Evolutionary conservation across 1,140 invertebrate genomes (phyloP), one percentile per base, ranked within the genome.

Genomic region (Lysiphlebus fabarum): DNA sequence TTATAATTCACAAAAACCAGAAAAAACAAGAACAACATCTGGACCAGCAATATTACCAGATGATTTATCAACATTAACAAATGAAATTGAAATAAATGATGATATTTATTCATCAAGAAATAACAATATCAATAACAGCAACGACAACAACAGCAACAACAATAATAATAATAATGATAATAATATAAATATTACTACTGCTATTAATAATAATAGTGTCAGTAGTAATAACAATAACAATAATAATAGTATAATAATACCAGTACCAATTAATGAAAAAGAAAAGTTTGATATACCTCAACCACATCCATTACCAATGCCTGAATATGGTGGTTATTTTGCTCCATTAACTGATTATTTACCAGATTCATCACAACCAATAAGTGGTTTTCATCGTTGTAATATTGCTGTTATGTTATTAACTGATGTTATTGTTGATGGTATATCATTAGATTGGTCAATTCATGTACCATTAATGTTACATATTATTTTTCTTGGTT

Each of bases 251-350:
- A 2, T 26, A 26, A 26, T 1, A 26, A 26, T 26, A 26, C 17
- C 17, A 26, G 4, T 26, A 26, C 17, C 2, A 26, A 26, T 26
- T 26, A 26, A 58, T 53, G 68, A 49, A 58, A 54, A 70, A 55
- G 70, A 83, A 61, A 86, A 84, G 73, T 83, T 86, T 58, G 88
- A 91, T 65, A 84, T 88, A 64, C 87, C 87, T 2, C 90, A 90
- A 70, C 92, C 92, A 6, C 89, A 95, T 78, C 95, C 96, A 0
- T 79, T 99, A 56, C 96, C 97, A 5, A 99, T 99, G 96, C 97
- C 97, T 1, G 96, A 98, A 72, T 99, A 98, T 76, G 97, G 97
- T 4, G 97, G 97, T 1, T 98, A 96, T 77, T 99, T 98, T 82
- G 95, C 96, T 6, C 95, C 93, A 8, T 82, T 99, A 9, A 95